phyloP scores from a whole-genome alignment of 2,888 invertebrate species.

The Pherbina coryleti region DNA sequence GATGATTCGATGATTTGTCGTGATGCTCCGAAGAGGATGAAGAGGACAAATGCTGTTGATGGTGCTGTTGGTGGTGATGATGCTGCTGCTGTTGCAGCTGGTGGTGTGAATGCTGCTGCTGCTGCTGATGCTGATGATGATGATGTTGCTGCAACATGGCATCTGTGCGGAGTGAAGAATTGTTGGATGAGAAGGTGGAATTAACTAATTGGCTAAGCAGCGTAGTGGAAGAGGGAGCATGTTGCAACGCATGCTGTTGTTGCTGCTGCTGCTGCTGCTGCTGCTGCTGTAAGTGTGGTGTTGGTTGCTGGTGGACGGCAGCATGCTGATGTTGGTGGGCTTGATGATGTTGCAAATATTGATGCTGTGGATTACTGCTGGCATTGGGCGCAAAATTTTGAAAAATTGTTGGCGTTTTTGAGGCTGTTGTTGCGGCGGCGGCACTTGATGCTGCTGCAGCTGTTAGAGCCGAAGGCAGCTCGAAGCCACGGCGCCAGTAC shows the following conservation, averaged over 20 bases:
- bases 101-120: slow-evolving; percentile 50
- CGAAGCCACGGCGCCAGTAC: slow-evolving; percentile 81
- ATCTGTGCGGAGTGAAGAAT: slow-evolving; percentile 62
- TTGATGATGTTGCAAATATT: slow-evolving; percentile 52
- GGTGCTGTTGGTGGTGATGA: slow-evolving; percentile 42
- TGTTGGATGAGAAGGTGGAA: slow-evolving; percentile 65
- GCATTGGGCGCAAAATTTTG: slow-evolving; percentile 55
- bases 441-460: slow-evolving; percentile 47
- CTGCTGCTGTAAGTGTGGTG: slow-evolving; percentile 47
- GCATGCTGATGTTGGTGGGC: slow-evolving; percentile 52
- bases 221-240: slow-evolving; percentile 71
- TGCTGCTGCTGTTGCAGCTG: slow-evolving; percentile 43
- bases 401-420: slow-evolving; percentile 65
- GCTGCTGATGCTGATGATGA: slow-evolving; percentile 51
- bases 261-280: slow-evolving; percentile 51
- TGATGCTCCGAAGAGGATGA: slow-evolving; percentile 49
- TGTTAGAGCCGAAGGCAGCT: slow-evolving; percentile 67
- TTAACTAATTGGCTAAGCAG: slow-evolving; percentile 70
- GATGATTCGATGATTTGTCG: slow-evolving; percentile 53
- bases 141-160: slow-evolving; percentile 53
- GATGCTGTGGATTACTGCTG: slow-evolving; percentile 48
- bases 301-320: slow-evolving; percentile 44
- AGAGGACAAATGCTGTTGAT: slow-evolving; percentile 44
- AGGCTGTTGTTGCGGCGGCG: slow-evolving; percentile 55
- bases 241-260: slow-evolving; percentile 54